A percentile compares a stretch with the other conserved stretches of the same genome.
Evolutionary conservation across 2,797 vertebrate genomes (phyloP).

Genomic region (Manis crassicaudata): DNA sequence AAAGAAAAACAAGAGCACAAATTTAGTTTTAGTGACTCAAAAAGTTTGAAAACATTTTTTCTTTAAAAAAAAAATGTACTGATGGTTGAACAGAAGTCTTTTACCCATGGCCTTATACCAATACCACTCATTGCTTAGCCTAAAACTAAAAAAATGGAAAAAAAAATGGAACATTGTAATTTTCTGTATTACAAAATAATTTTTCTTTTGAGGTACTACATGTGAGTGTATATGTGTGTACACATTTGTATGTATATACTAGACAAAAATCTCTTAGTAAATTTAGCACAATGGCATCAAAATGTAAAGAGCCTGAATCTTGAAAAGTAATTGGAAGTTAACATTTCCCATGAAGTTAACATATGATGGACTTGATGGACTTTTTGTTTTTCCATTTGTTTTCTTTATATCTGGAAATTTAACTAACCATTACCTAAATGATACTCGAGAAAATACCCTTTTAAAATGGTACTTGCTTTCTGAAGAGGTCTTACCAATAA

Average conservation of each 20-base stretch:
- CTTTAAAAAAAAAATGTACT: neutral
- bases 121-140: neutral
- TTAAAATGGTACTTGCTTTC: slow-evolving; percentile 19
- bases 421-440: neutral
- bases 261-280: neutral
- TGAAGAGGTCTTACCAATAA: neutral
- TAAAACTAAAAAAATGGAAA: neutral
- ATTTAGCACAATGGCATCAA: neutral
- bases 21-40: neutral
- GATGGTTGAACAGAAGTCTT: neutral
- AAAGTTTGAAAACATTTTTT: neutral
- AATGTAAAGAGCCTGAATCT: neutral
- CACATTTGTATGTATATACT: neutral
- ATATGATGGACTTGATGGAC: neutral
- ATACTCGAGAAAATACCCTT: neutral
- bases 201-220: neutral
- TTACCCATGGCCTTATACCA: neutral
- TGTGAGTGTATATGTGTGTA: neutral
- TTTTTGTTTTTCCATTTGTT: neutral
- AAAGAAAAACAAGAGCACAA: neutral
- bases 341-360: neutral
- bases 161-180: neutral
- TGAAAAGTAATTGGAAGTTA: slow-evolving; percentile 23
- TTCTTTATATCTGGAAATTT: neutral
- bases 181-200: neutral